Evolutionary conservation across 2,888 invertebrate genomes (phyloP), one percentile per base, ranked within the genome.

Genomic region (Eudasyphora cyanicolor): DNA sequence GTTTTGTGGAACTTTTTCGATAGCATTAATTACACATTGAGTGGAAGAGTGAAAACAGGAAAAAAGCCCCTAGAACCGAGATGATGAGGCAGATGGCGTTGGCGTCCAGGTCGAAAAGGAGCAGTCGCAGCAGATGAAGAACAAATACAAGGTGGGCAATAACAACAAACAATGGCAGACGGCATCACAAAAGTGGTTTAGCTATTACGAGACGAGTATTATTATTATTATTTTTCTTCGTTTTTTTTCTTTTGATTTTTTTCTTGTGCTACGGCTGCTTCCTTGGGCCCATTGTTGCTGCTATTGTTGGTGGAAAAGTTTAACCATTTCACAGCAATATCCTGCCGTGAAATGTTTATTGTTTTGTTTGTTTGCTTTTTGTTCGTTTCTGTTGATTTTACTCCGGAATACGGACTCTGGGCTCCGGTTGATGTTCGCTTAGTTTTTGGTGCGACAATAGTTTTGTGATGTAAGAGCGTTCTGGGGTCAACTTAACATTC

Each of bases 311-410:
- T 78, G 70, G 45, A 51, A 70, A 80, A 83, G 62, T 83, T 83
- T 80, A 76, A 75, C 83, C 62, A 80, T 83, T 83, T 79, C 62
- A 79, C 69, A 27, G 70, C 54, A 80, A 78, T 80, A 80, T 78
- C 77, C 80, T 75, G 83, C 78, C 54, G 38, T 49, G 64, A 80
- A 80, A 80, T 80, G 49, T 83, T 83, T 80, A 75, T 80, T 64
- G 64, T 80, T 79, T 24, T 67, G 67, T 38, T 60, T 67, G 67
- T 57, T 54, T 32, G n/a, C 45, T 67, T 60, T 27, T 60, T 21
- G 1, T 27, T 57, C 12, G 6, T 27, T 60, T 27, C 24, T 38
- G 38, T 64, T 35, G 38, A 67, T 38, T 42, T 42, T 42, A 67
- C 64, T 67, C 42, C 12, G n/a, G n/a, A n/a, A n/a, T n/a, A n/a